Percentiles rank a stretch among this genome's conserved stretches.
Conservation (phyloP, 2,888 invertebrate species). For the Macrosiphum euphorbiae region DNA sequence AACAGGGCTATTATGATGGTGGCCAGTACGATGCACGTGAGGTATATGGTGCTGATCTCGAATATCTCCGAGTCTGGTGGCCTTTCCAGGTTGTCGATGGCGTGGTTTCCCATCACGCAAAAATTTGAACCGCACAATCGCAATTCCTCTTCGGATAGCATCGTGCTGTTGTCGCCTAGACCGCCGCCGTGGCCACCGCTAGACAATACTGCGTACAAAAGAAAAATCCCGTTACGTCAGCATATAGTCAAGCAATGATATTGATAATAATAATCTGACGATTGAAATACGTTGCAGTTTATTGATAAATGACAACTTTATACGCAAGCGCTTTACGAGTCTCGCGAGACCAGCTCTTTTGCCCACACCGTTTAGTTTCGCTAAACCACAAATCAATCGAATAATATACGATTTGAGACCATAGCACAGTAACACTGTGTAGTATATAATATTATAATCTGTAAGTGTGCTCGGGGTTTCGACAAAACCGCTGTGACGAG, state of each 20-base stretch:
- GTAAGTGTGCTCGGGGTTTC: neutral
- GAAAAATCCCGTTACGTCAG: neutral
- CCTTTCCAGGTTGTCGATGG: constrained; percentile 82
- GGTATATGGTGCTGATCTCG: constrained; percentile 89
- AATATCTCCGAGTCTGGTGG: constrained; percentile 89
- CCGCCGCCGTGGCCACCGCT: constrained; percentile 79
- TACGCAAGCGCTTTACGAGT: neutral
- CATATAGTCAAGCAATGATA: neutral
- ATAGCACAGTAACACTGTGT: neutral
- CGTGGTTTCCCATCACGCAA: constrained; percentile 79
- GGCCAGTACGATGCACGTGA: constrained; percentile 87
- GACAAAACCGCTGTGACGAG: neutral
- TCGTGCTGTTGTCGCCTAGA: constrained; percentile 71
- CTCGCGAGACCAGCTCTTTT: neutral
- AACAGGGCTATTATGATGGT: constrained; percentile 88
- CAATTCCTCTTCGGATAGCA: constrained; percentile 71
- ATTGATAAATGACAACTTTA: neutral
- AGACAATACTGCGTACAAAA: constrained; percentile 77
- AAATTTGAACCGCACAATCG: constrained; percentile 85
- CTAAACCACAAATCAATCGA: neutral
- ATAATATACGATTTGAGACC: neutral
- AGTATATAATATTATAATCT: neutral
- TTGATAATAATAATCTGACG: neutral
- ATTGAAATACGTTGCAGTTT: too few relatives aligned
- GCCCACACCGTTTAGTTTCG: neutral